Percentiles rank a stretch among this genome's conserved stretches.
phyloP scores from a whole-genome alignment of 2,797 vertebrate species.

The Limnodromus scolopaceus region DNA sequence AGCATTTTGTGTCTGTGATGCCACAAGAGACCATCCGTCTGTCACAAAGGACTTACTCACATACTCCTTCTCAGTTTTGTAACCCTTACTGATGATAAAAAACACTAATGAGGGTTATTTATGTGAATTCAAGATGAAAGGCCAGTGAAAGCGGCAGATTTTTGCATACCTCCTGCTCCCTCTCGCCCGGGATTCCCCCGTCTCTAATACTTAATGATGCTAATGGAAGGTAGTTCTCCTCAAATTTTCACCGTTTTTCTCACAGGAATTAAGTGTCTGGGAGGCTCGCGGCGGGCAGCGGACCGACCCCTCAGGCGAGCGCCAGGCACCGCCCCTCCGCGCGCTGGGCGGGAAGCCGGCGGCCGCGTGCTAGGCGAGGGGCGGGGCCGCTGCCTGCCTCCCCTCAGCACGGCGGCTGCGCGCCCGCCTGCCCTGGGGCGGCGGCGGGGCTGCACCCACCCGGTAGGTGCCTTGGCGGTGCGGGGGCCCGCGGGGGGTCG shows the following conservation, averaged over 20 bases:
- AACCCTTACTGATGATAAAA: background rate
- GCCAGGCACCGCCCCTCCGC: accelerated
- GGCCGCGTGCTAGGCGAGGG: background rate
- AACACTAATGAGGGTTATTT: background rate
- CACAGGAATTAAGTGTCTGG: accelerated
- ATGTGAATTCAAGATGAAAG: background rate
- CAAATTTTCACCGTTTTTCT: background rate
- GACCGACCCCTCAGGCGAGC: accelerated
- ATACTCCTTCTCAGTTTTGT: background rate
- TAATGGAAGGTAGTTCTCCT: accelerated
- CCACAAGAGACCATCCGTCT: background rate
- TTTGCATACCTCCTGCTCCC: background rate
- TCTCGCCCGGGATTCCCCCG: background rate
- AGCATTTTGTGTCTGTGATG: background rate
- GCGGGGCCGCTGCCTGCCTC: too few relatives aligned
- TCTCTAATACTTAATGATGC: too few relatives aligned
- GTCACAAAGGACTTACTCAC: accelerated
- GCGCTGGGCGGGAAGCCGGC: background rate
- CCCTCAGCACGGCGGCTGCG: background rate
- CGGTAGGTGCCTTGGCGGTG: background rate
- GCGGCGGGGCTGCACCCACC: background rate
- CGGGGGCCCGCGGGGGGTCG: background rate
- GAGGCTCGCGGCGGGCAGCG: accelerated
- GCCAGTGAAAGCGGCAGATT: background rate
- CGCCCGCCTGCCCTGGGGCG: background rate